phyloP scores from a whole-genome alignment of 2,797 vertebrate genomes.

The Paguma larvata region DNA sequence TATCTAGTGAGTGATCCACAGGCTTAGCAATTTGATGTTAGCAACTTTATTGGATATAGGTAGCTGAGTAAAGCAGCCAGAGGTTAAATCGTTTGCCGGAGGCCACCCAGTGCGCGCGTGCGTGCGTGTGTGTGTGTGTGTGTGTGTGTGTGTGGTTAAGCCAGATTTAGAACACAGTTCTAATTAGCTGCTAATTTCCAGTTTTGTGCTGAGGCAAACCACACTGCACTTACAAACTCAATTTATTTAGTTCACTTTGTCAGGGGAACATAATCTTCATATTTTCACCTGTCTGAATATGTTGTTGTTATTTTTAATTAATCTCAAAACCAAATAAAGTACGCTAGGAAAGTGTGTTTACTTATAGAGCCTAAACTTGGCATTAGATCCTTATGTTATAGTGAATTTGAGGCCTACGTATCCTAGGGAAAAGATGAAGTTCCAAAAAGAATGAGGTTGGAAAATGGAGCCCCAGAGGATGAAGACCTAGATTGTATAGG shows the following conservation, averaged over 20 bases:
- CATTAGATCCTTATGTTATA: background rate
- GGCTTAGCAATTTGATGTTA: constrained; percentile 50
- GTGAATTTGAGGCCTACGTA: background rate
- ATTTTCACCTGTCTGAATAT: constrained; percentile 49
- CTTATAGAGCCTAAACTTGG: constrained; percentile 30
- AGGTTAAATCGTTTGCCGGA: constrained; percentile 33
- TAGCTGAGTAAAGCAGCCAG: constrained; percentile 44
- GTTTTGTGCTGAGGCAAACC: constrained; percentile 50
- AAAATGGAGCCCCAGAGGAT: background rate
- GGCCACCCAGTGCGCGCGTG: constrained; percentile 58
- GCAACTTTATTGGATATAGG: constrained; percentile 23
- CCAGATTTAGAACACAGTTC: constrained; percentile 57
- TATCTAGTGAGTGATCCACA: constrained; percentile 13
- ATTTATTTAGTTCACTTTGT: constrained; percentile 47
- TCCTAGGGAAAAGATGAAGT: constrained; percentile 52
- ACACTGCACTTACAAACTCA: background rate
- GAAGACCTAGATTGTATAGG: background rate
- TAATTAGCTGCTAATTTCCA: constrained; percentile 57
- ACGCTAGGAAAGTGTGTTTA: constrained; percentile 8
- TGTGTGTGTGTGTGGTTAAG: constrained; percentile 36
- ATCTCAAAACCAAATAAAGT: constrained; percentile 44
- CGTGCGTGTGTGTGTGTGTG: constrained; percentile 44
- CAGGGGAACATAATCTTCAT: background rate
- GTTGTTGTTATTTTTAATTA: constrained; percentile 53
- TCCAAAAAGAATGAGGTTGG: background rate